Evolutionary conservation across 1,140 invertebrate genomes (phyloP), one percentile per base, ranked within the genome.

Genomic region (Diprion similis): DNA sequence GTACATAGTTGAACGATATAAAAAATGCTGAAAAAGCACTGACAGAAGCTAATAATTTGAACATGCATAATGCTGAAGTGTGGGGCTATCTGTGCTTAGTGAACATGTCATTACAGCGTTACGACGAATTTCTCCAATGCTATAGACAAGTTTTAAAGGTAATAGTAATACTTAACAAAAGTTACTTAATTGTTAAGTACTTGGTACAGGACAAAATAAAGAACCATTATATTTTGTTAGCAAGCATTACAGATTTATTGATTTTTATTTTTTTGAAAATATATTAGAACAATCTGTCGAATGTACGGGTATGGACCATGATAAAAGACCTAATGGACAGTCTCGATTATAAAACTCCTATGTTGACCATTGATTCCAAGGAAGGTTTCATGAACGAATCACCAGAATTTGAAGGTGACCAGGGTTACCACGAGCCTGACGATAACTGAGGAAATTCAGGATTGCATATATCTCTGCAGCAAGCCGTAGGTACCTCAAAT

Each of bases 31-130:
- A 88, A 78, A 13, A 73, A 4, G 79, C 82, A 68, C 75, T 87
- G n/a, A 76, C 66, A 0, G 83, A 87, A 73, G 85, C 86, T 1
- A 88, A 87, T 37, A 73, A 76, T 13, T 65, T 87, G 7, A 83
- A 87, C 51, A 81, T 80, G 69, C 74, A 76, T n/a, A 83, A 85
- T 75, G 70, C 80, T 8, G 77, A 79, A 0, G 75, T 83, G 17
- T 89, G 86, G 87, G 85, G 75, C 1, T 83, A 87, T 68, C 74
- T 89, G 8, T 82, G 86, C n/a, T 74, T 87, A 1, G 76, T 87
- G 10, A 87, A 81, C 70, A 80, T 85, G 68, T 73, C 77, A 10
- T 67, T 82, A 10, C 37, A 79, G 24, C 77, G 80, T 70, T 77
- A 81, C 59, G 79, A 84, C 8, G 83, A 86, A 68, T 82, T 84